Conservation (phyloP, 2,797 vertebrate genomes). For the Xenops minutus region DNA sequence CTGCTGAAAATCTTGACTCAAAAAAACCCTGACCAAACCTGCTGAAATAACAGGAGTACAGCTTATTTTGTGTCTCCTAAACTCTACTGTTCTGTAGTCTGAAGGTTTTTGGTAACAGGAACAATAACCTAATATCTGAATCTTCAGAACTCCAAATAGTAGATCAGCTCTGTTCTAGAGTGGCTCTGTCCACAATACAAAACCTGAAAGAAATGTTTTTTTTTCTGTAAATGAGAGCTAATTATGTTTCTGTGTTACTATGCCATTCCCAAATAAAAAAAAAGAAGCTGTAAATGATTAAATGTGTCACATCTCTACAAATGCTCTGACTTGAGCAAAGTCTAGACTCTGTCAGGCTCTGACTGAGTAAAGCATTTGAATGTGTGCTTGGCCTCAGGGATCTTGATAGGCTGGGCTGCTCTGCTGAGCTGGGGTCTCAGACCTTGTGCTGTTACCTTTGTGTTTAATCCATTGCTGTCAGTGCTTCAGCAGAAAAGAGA, state of each 20-base stretch:
- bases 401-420: background rate
- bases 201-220: background rate
- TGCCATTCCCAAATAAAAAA: background rate
- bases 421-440: background rate
- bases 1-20: background rate
- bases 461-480: background rate
- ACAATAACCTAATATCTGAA: background rate
- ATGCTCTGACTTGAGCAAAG: background rate
- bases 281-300: background rate
- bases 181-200: background rate
- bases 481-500: rapidly evolving
- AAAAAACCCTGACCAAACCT: background rate
- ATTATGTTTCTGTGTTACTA: background rate
- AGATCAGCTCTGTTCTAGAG: background rate
- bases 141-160: background rate
- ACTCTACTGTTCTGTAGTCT: background rate
- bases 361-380: background rate
- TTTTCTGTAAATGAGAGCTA: background rate
- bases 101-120: background rate
- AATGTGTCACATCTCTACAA: background rate
- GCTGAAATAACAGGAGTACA: background rate
- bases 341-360: background rate
- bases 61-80: background rate
- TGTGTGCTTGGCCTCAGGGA: background rate
- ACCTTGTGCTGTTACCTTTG: rapidly evolving